Conservation (phyloP, 2,113 vertebrate genomes). For the Murina feae region DNA sequence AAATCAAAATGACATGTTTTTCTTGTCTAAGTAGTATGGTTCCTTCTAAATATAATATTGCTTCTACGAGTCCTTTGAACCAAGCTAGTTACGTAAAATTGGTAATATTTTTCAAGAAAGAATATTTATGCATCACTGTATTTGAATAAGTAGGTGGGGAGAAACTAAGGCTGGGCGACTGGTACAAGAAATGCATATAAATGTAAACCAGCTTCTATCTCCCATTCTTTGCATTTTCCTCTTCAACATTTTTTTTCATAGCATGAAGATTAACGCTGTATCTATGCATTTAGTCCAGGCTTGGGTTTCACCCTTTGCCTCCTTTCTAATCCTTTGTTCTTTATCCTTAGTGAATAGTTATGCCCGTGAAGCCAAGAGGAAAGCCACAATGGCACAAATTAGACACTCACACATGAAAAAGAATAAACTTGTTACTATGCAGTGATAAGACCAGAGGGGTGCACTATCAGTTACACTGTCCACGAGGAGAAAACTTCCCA, state of each 20-base stretch:
- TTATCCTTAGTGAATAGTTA: background rate
- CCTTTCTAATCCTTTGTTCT: background rate
- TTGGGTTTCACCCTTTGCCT: background rate
- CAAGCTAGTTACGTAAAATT: background rate
- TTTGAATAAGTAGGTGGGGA: background rate
- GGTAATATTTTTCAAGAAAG: background rate
- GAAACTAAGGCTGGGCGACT: background rate
- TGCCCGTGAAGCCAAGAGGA: background rate
- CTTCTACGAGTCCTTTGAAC: background rate
- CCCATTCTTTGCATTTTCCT: background rate
- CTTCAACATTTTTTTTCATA: background rate
- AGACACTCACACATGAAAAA: background rate
- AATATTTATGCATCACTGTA: background rate
- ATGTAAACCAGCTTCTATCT: background rate
- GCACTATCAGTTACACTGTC: background rate
- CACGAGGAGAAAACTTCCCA: background rate
- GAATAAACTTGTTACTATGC: background rate
- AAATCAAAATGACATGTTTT: conserved; percentile 21
- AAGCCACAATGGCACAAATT: background rate
- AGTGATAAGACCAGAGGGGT: background rate
- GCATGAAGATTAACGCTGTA: background rate
- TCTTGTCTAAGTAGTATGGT: conserved; percentile 26
- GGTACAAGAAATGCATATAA: background rate
- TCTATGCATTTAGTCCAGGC: background rate
- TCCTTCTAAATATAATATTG: conserved; percentile 14